These are phyloP conservation scores for Mythimna vitellina DNA, from an alignment of 2,888 invertebrate genomes.

Conservation along the genomic window DNA sequence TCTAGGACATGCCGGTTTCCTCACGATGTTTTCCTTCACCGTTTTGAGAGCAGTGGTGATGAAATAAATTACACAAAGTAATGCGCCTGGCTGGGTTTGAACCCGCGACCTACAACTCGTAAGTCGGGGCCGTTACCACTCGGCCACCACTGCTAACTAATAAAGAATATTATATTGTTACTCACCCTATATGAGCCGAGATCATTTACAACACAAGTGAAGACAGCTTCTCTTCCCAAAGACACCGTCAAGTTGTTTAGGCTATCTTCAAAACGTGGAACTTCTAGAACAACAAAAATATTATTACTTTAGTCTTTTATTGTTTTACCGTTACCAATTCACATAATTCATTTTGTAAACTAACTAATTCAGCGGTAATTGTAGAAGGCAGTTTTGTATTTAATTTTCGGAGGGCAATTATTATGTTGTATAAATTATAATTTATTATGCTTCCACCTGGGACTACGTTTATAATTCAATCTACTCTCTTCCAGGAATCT, in stretches of 20 bases:
- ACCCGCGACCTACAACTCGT: too few species aligned
- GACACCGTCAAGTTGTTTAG: conserved; percentile 95
- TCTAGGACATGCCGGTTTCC: too few species aligned
- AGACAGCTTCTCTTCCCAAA: conserved; percentile 95
- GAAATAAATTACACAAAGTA: too few species aligned
- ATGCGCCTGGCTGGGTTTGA: too few species aligned
- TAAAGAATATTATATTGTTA: conserved; percentile 66
- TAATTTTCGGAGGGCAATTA: conserved; percentile 31
- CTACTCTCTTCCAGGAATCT: neutral
- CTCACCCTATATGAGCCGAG: conserved; percentile 94
- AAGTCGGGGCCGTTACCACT: too few species aligned
- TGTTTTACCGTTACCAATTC: conserved; percentile 32
- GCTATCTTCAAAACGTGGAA: conserved; percentile 94
- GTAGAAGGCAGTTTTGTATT: conserved; percentile 29
- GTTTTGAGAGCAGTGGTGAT: too few species aligned
- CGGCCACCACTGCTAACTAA: too few species aligned
- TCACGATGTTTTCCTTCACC: too few species aligned
- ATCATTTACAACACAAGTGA: conserved; percentile 96
- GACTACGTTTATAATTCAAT: conserved; percentile 3
- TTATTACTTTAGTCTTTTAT: conserved; percentile 45
- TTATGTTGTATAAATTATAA: conserved; percentile 22
- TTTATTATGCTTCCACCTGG: conserved; percentile 21
- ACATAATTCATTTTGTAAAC: conserved; percentile 20
- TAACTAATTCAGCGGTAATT: conserved; percentile 22
- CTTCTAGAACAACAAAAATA: conserved; percentile 85